phyloP scores from a whole-genome alignment of 2,888 invertebrate genomes.

The Rhagophthalmus giganteus region DNA sequence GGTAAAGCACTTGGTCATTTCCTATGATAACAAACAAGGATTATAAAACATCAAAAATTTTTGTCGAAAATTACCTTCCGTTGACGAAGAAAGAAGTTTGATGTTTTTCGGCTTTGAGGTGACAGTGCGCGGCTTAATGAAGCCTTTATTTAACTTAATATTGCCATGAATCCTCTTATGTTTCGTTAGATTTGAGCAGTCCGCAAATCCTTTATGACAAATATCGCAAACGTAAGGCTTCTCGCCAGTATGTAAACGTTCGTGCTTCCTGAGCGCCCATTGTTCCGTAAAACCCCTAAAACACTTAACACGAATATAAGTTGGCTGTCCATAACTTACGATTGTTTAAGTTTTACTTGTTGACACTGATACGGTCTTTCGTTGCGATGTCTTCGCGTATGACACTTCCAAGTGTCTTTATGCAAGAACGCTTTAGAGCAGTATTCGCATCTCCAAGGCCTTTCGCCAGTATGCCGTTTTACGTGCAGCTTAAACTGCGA shows the following conservation, averaged over 20 bases:
- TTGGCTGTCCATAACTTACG: too few relatives aligned
- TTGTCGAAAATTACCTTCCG: too few relatives aligned
- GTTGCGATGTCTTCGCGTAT: conserved; percentile 67
- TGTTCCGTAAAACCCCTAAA: conserved; percentile 66
- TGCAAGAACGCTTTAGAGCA: conserved; percentile 64
- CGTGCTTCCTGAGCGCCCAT: conserved; percentile 67
- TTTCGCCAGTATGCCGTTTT: conserved; percentile 63
- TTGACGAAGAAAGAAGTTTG: conserved; percentile 32
- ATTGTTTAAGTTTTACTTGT: conserved; percentile 55
- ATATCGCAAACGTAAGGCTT: conserved; percentile 72
- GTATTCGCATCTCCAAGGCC: conserved; percentile 63
- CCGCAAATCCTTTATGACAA: conserved; percentile 74
- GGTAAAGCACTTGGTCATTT: conserved; percentile 56
- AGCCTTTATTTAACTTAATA: conserved; percentile 16
- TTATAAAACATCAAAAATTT: too few relatives aligned
- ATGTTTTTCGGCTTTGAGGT: conserved; percentile 25
- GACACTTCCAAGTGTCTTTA: conserved; percentile 66
- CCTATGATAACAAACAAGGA: too few relatives aligned
- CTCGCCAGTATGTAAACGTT: conserved; percentile 67
- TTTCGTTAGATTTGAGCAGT: conserved; percentile 74
- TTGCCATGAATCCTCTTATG: conserved; percentile 58
- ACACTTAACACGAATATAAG: too few relatives aligned
- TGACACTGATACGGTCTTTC: conserved; percentile 67
- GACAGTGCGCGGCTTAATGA: conserved; percentile 19
- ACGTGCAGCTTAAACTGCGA: conserved; percentile 72